phyloP scores from a whole-genome alignment of 2,797 vertebrate species.

The Danio albolineatus region DNA sequence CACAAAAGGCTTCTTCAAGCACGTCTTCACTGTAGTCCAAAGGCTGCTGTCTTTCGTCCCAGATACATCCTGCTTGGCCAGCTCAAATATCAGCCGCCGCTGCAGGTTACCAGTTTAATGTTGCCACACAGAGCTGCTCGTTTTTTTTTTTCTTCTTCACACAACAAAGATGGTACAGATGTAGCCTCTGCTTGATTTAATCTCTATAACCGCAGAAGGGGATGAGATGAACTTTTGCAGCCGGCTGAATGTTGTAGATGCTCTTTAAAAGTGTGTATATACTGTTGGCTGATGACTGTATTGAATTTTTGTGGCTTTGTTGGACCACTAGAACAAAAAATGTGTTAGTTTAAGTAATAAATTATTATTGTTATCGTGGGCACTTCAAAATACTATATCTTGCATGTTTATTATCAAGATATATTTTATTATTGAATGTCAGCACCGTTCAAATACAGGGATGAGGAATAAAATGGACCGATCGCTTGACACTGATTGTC shows the following conservation, averaged over 20 bases:
- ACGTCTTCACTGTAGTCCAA: constrained; percentile 1
- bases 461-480: neutral
- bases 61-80: neutral
- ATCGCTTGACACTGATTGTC: neutral
- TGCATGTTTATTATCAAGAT: too few relatives aligned
- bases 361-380: too few relatives aligned
- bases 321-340: too few relatives aligned
- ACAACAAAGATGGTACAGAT: constrained; percentile 8
- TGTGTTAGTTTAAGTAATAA: too few relatives aligned
- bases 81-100: constrained; percentile 45
- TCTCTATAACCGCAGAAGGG: neutral
- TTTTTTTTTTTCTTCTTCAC: neutral
- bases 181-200: constrained; percentile 12
- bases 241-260: neutral
- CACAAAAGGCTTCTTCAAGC: constrained; percentile 39
- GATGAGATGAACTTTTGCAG: neutral
- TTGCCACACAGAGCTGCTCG: constrained; percentile 5
- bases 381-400: too few relatives aligned
- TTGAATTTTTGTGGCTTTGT: too few relatives aligned
- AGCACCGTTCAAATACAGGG: neutral
- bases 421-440: too few relatives aligned
- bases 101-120: constrained; percentile 16
- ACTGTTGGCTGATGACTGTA: neutral
- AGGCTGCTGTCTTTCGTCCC: constrained; percentile 21
- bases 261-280: neutral